phyloP scores from a whole-genome alignment of 1,140 invertebrate genomes.

The Drosophila santomea region DNA sequence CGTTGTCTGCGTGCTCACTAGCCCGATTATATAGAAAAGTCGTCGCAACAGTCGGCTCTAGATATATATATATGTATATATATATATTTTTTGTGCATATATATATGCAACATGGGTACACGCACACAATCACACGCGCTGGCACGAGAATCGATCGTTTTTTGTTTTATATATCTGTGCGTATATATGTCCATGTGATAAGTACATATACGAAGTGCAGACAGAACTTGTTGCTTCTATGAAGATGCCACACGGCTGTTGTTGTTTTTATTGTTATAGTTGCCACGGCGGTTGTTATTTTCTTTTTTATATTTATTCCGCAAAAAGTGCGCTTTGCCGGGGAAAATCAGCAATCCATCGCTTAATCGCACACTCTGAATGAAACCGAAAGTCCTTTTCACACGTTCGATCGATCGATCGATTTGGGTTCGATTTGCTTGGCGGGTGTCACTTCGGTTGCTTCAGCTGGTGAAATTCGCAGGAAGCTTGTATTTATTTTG shows the following conservation, averaged over 20 bases:
- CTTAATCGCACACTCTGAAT: constrained; percentile 42
- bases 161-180: constrained; percentile 53
- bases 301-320: constrained; percentile 18
- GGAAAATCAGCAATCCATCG: constrained; percentile 22
- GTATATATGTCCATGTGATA: background rate
- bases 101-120: constrained; percentile 39
- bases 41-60: constrained; percentile 61
- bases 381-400: constrained; percentile 68
- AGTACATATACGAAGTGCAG: constrained; percentile 51
- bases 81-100: constrained; percentile 10
- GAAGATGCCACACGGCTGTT: constrained; percentile 12
- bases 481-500: background rate
- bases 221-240: constrained; percentile 59
- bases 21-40: constrained; percentile 67
- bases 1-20: constrained; percentile 30
- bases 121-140: constrained; percentile 45
- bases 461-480: constrained; percentile 37
- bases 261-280: constrained; percentile 22
- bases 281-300: background rate
- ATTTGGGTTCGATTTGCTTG: constrained; percentile 17
- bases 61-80: constrained; percentile 15
- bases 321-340: constrained; percentile 21
- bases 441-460: constrained; percentile 27
- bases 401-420: constrained; percentile 27
- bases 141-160: constrained; percentile 50